Conservation (phyloP, 2,797 vertebrate genomes). For the Selene dorsalis region DNA sequence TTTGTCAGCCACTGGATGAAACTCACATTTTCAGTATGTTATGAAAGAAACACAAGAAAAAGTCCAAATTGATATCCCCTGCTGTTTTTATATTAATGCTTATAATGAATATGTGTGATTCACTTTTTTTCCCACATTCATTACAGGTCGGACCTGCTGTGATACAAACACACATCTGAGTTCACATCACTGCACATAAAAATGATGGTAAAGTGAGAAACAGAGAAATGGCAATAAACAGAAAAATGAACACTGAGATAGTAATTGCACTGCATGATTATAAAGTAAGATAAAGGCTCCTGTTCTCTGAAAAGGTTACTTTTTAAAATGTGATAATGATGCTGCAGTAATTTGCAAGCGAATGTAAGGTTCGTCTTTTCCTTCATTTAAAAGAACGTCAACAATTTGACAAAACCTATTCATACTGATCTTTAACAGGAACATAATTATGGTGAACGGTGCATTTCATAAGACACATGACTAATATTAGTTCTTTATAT, state of each 20-base stretch:
- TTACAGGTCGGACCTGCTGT: conserved; percentile 13
- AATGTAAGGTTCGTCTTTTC: background rate
- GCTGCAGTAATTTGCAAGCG: background rate
- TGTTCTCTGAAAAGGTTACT: conserved; percentile 5
- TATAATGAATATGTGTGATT: background rate
- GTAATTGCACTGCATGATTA: background rate
- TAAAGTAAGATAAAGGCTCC: conserved; percentile 4
- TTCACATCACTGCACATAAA: background rate
- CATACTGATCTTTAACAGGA: background rate
- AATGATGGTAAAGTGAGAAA: background rate
- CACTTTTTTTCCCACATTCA: background rate
- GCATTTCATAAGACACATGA: background rate
- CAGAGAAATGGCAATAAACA: background rate
- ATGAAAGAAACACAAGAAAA: background rate
- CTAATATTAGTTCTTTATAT: background rate
- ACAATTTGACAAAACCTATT: background rate
- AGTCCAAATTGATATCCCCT: background rate
- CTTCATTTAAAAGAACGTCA: background rate
- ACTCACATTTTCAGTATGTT: background rate
- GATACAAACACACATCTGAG: background rate
- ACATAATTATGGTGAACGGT: background rate
- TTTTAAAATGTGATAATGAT: background rate
- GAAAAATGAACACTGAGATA: background rate
- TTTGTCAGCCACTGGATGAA: background rate
- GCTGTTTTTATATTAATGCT: background rate